Evolutionary conservation across 1,140 invertebrate genomes (phyloP).

Genomic region (Euura lappo): DNA sequence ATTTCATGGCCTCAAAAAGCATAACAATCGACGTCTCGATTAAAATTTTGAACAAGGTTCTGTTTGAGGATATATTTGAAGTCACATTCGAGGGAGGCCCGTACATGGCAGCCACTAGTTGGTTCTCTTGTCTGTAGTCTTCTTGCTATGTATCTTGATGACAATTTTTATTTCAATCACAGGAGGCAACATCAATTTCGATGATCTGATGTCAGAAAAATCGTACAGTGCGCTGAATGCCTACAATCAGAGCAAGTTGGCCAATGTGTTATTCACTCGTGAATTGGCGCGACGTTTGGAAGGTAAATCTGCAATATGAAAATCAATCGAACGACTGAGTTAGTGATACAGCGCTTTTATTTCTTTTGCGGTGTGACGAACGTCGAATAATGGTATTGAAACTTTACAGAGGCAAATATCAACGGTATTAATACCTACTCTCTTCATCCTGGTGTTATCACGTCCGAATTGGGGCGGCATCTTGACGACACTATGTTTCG

Average conservation of each 20-base stretch:
- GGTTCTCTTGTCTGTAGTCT: too few species aligned
- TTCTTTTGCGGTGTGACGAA: too few species aligned
- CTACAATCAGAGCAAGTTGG: constrained; percentile 78
- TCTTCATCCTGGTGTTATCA: constrained; percentile 76
- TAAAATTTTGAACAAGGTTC: too few species aligned
- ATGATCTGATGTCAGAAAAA: constrained; percentile 72
- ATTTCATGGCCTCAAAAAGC: too few species aligned
- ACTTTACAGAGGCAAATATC: constrained; percentile 52
- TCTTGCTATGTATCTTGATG: background rate
- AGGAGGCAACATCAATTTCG: constrained; percentile 67
- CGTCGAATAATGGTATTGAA: too few species aligned
- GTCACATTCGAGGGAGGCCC: too few species aligned
- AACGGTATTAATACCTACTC: constrained; percentile 70
- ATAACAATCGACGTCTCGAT: too few species aligned
- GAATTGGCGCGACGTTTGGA: constrained; percentile 67
- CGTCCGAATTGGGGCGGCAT: constrained; percentile 78
- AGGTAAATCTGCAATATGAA: constrained; percentile 46
- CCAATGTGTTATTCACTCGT: constrained; percentile 75
- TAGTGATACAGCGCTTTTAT: too few species aligned
- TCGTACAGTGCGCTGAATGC: constrained; percentile 65
- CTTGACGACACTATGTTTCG: constrained; percentile 61
- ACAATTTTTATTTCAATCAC: constrained; percentile 16
- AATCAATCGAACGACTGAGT: too few species aligned
- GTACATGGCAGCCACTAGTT: too few species aligned
- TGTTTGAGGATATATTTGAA: too few species aligned